A percentile compares a stretch with the other conserved stretches of the same genome.
Conservation (phyloP, 2,888 invertebrate species). For the Limnephilus lunatus region DNA sequence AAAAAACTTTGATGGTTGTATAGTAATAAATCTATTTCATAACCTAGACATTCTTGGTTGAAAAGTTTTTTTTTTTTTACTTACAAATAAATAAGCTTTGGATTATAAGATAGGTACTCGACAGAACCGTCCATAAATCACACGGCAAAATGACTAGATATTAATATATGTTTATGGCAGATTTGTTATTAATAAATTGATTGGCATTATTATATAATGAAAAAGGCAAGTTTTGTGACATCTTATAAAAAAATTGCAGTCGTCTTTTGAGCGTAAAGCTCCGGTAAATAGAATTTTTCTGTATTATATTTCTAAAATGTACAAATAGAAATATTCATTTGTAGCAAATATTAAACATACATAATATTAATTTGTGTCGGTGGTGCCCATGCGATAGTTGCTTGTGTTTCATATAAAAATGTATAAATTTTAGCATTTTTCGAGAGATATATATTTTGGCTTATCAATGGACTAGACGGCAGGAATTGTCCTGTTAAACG, state of each 20-base stretch:
- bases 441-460: slow-evolving; percentile 22
- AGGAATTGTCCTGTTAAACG: not conserved
- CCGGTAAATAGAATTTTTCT: not conserved
- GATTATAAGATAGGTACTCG: not conserved
- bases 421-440: slow-evolving; percentile 21
- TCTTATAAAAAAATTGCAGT: not conserved
- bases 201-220: not conserved
- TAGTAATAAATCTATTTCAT: not conserved
- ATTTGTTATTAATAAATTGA: not conserved
- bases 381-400: not conserved
- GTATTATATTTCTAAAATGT: not conserved
- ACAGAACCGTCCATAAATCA: not conserved
- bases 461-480: slow-evolving; percentile 16
- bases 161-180: not conserved
- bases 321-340: not conserved
- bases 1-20: not conserved
- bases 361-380: not conserved
- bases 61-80: not conserved
- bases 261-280: not conserved
- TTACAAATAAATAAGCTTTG: not conserved
- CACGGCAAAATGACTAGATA: slow-evolving; percentile 5
- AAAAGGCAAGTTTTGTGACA: not conserved
- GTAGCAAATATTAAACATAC: not conserved
- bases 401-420: slow-evolving; percentile 16
- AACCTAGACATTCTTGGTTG: not conserved